Base-by-base conservation (phyloP, 2,888 invertebrate genomes). In the Macrophya alboannulata region DNA sequence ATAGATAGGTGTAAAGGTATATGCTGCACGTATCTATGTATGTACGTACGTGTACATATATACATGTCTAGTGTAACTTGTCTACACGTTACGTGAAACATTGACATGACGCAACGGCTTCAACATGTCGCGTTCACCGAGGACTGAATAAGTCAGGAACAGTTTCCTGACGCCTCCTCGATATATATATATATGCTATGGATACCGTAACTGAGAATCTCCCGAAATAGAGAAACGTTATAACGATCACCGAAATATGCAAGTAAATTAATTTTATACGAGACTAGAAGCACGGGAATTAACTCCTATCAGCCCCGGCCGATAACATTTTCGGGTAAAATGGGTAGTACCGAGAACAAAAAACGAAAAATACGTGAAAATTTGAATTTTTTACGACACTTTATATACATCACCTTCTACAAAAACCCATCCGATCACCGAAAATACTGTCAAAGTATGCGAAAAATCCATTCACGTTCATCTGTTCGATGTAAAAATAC, bases 61-160 rank as follows among this genome's bases (percentile, higher is more conserved):
- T 37, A 37, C 71, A 9, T 40, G n/a, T 8, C n/a, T 37, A 6
- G 40, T 71, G 71, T 40, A 71, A 71, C 40, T 71, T 71, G 37
- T 71, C 71, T 43, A 71, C 72, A 43, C n/a, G 43, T n/a, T 74
- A 74, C 43, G n/a, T 25, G 74, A 48, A 76, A 76, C 45, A 76
- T 76, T 76, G 21, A 51, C 76, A 48, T 76, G 51, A 48, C 31
- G 76, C 25, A n/a, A 74, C 76, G 45, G 76, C 12, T 25, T 37
- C 48, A 21, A 84, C 84, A 85, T 77, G 82, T 85, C 85, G 77
- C 84, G 86, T 83, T 81, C 85, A 74, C 51, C 55, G 21, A 48
- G 62, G 17, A 71, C 86, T 89, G 88, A 88, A 89, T 89, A 89
- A 89, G 87, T 88, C 87, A 89, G 86, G 86, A 85, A 84, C 84